A percentile compares a stretch with the other conserved stretches of the same genome.
Conservation (phyloP, 2,113 vertebrate genomes). For the Psilopsiagon aymara region DNA sequence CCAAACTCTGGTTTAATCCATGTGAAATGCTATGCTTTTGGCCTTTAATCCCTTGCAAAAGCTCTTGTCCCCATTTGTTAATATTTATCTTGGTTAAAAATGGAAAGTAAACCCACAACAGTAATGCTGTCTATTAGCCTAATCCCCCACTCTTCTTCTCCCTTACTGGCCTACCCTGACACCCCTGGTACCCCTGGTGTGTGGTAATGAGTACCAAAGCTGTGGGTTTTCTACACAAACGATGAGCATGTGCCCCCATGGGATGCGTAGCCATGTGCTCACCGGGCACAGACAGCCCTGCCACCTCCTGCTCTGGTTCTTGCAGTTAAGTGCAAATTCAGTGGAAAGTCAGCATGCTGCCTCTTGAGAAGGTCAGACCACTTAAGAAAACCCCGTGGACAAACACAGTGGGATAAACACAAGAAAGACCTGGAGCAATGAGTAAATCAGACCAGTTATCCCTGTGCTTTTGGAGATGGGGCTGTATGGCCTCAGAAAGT, state of each 20-base stretch:
- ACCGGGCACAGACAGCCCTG: not conserved
- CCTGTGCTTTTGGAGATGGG: not conserved
- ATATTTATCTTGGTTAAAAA: not conserved
- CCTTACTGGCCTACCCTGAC: not conserved
- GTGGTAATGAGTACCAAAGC: not conserved
- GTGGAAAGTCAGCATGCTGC: not conserved
- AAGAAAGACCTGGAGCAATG: rapidly evolving
- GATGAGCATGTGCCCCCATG: rapidly evolving
- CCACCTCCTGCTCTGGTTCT: not conserved
- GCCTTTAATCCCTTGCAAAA: not conserved
- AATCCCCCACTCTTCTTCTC: not conserved
- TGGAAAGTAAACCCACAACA: not conserved
- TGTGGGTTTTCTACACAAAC: not conserved
- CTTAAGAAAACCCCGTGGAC: not conserved
- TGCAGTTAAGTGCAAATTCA: not conserved
- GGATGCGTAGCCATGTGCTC: rapidly evolving
- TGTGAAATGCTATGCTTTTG: not conserved
- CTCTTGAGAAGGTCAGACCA: rapidly evolving
- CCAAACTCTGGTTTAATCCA: not conserved
- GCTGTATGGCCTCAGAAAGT: not conserved
- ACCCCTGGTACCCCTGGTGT: not conserved
- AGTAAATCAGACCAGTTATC: not conserved
- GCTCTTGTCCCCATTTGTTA: not conserved
- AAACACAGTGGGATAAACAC: rapidly evolving
- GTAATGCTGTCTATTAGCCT: not conserved